Percentiles rank a stretch among this genome's conserved stretches.
These are phyloP conservation scores for Cheilosia pagana DNA, from an alignment of 2,888 invertebrate genomes.

Conservation along the genomic window DNA sequence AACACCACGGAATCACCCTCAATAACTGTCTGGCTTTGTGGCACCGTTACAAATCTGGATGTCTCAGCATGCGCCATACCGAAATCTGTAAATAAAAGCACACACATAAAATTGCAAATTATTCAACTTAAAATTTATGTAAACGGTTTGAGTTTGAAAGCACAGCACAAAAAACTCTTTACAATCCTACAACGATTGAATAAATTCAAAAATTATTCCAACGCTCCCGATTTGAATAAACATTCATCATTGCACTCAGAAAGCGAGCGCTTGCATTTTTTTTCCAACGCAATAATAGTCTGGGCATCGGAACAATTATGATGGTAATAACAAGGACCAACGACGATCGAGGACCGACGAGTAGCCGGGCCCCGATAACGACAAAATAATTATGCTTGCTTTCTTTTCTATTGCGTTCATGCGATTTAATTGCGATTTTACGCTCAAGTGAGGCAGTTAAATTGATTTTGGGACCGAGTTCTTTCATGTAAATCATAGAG, in stretches of 20 bases:
- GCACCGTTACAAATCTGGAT: conserved; percentile 81
- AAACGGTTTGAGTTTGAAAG: too few species aligned
- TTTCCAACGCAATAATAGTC: conserved; percentile 39
- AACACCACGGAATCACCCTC: conserved; percentile 82
- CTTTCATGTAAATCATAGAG: too few species aligned
- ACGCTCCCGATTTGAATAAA: too few species aligned
- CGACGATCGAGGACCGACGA: too few species aligned
- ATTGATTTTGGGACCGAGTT: conserved; percentile 35
- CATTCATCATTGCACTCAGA: too few species aligned
- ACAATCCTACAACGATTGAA: too few species aligned
- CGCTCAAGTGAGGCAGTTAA: conserved; percentile 53
- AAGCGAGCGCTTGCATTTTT: conserved; percentile 25
- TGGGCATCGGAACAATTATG: neutral
- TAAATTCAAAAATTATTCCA: too few species aligned
- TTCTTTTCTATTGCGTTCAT: conserved; percentile 33
- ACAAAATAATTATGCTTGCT: conserved; percentile 59
- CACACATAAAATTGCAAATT: neutral
- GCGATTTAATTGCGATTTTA: conserved; percentile 63
- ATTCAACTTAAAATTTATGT: too few species aligned
- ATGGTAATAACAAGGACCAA: too few species aligned
- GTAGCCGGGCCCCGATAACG: neutral
- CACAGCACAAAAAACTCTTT: too few species aligned
- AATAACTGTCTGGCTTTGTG: conserved; percentile 81
- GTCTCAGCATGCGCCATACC: conserved; percentile 75
- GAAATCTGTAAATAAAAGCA: conserved; percentile 68